Evolutionary conservation across 1,140 invertebrate species (phyloP).

Genomic region (Centruroides vittatus): DNA sequence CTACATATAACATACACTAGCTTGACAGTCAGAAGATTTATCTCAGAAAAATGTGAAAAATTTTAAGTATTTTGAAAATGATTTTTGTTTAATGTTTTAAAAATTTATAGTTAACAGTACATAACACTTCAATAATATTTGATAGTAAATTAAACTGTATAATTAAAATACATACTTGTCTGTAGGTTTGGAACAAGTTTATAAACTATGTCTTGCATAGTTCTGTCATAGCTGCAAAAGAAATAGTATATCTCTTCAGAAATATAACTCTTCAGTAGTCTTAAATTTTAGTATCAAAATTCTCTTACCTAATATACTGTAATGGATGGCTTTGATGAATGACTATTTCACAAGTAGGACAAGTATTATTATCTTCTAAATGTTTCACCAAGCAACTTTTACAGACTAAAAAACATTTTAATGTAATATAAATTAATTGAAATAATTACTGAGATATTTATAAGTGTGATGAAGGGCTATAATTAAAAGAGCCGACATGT

Average conservation of each 20-base stretch:
- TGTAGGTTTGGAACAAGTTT: conserved; percentile 87
- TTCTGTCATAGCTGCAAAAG: conserved; percentile 70
- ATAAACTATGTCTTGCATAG: conserved; percentile 98
- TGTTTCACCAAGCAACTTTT: conserved; percentile 96
- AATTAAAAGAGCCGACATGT: not conserved
- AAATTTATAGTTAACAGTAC: too few relatives aligned
- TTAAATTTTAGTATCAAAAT: not conserved
- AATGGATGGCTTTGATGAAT: conserved; percentile 95
- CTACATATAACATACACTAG: too few relatives aligned
- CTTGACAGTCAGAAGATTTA: too few relatives aligned
- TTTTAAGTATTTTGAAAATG: too few relatives aligned
- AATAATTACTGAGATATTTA: not conserved
- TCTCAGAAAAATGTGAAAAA: too few relatives aligned
- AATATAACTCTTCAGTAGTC: not conserved
- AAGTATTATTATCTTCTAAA: conserved; percentile 91
- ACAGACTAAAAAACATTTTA: conserved; percentile 54
- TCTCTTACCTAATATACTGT: conserved; percentile 54
- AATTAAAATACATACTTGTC: conserved; percentile 41
- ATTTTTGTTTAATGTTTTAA: too few relatives aligned
- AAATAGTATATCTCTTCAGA: not conserved
- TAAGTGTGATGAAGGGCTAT: not conserved
- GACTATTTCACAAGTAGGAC: conserved; percentile 89
- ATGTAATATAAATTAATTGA: not conserved
- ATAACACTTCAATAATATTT: too few relatives aligned
- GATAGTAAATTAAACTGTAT: not conserved